These are phyloP conservation scores for Parasteatoda lunata DNA, from an alignment of 2,888 invertebrate species.

Conservation along the genomic window DNA sequence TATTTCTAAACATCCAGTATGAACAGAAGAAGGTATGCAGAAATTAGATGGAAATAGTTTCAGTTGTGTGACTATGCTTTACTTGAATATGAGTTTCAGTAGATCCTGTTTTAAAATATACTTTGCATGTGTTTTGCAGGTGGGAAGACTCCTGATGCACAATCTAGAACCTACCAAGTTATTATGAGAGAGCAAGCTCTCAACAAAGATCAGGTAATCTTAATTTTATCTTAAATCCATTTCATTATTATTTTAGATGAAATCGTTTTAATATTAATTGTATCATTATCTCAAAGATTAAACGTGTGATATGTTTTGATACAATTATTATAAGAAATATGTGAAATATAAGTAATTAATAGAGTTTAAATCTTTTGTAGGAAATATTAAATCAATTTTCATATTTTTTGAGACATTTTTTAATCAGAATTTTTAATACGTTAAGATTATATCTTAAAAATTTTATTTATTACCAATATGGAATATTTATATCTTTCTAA, in stretches of 20 bases:
- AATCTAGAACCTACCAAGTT: slow-evolving; percentile 94
- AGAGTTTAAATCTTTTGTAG: too few species aligned
- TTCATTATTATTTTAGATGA: neutral
- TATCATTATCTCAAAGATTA: too few species aligned
- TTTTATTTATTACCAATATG: too few species aligned
- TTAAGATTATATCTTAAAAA: too few species aligned
- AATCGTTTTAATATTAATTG: too few species aligned
- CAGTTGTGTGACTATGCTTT: slow-evolving; percentile 53
- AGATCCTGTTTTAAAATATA: slow-evolving; percentile 9
- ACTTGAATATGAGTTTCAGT: neutral
- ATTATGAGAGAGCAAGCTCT: slow-evolving; percentile 97
- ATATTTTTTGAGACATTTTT: too few species aligned
- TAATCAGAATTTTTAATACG: too few species aligned
- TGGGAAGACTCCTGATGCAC: slow-evolving; percentile 97
- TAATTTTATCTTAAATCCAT: neutral
- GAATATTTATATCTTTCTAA: too few species aligned
- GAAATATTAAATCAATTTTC: too few species aligned
- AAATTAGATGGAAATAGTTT: neutral
- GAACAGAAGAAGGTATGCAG: neutral
- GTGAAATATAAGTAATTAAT: too few species aligned
- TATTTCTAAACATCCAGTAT: neutral
- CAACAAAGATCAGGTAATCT: slow-evolving; percentile 89
- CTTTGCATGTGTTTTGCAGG: slow-evolving; percentile 81
- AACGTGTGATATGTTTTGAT: too few species aligned
- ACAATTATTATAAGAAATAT: too few species aligned